Evolutionary conservation across 2,888 invertebrate species (phyloP), one percentile per base, ranked within the genome.

Genomic region (Imbricaverruca yamaguchii): DNA sequence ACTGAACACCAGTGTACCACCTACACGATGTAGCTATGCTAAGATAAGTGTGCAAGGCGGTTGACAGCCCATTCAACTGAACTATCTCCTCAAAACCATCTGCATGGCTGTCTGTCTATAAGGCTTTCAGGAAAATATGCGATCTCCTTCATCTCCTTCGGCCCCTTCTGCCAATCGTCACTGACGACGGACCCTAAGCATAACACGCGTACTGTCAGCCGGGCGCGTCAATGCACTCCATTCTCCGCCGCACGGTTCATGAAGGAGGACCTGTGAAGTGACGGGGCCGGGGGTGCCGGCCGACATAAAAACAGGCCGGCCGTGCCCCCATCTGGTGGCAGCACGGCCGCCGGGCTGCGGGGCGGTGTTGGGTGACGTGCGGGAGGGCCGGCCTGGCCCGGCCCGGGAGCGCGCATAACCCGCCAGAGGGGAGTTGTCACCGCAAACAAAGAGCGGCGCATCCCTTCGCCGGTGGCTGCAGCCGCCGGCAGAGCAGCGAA

Each of bases 301-400:
- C 23, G 23, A 9, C 67, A 15, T 39, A 69, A 69, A 69, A 69
- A 69, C 69, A 69, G 69, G 39, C 8, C 23, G 9, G 11, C n/a
- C 23, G 67, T 39, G 23, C 25, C 10, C 69, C 25, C 69, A 69
- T 69, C 69, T 69, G 69, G 69, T 69, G 69, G 39, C 69, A 69
- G 69, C 39, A 15, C 15, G 12, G 39, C 23, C 39, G 69, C 6
- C 69, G 69, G 69, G 12, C 12, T 18, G 69, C 69, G 69, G 69
- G 12, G 61, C 3, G 69, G 69, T 69, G 69, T 69, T 69, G 39
- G 69, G 69, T 69, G 39, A 69, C 69, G 69, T 23, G 69, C 25
- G 15, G 15, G 39, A 11, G 13, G 23, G 67, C n/a, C 65, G n/a
- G 67, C 65, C 65, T 9, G n/a, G 0, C 23, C 25, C 0, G 0